A percentile compares a stretch with the other conserved stretches of the same genome.
Conservation (phyloP, 2,113 vertebrate species). For the Tichodroma muraria region DNA sequence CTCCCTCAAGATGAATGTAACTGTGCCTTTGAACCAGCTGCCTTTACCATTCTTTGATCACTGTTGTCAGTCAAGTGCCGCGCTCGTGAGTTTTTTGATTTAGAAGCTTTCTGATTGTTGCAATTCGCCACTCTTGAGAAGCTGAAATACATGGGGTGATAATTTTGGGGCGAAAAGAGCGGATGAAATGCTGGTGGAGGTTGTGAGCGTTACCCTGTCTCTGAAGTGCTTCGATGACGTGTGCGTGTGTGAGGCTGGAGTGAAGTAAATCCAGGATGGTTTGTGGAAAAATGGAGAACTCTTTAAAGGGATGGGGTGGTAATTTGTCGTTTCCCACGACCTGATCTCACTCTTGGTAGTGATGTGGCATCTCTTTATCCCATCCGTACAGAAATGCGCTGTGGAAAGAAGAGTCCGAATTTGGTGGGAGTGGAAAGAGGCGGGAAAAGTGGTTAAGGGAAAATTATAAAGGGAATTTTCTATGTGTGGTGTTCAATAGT, state of each 20-base stretch:
- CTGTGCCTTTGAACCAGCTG: accelerated
- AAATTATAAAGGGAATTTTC: accelerated
- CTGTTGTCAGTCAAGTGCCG: accelerated
- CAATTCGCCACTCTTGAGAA: accelerated
- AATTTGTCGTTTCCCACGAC: accelerated
- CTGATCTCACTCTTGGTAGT: accelerated
- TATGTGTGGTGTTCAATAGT: accelerated
- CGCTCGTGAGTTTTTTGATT: accelerated
- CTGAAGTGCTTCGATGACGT: accelerated
- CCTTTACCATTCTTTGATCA: accelerated
- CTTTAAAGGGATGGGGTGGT: accelerated
- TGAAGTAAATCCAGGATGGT: accelerated
- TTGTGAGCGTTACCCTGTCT: accelerated
- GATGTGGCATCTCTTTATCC: accelerated
- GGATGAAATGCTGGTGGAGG: accelerated
- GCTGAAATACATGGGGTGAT: accelerated
- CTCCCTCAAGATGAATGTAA: accelerated
- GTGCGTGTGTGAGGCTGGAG: accelerated
- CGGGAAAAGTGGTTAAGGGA: not conserved
- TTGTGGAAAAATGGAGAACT: not conserved
- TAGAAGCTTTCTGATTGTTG: accelerated
- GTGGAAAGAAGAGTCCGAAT: not conserved
- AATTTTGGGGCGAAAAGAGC: accelerated
- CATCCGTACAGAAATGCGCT: accelerated
- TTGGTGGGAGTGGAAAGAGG: not conserved